phyloP scores from a whole-genome alignment of 2,113 vertebrate species.

The Hippoglossus stenolepis region DNA sequence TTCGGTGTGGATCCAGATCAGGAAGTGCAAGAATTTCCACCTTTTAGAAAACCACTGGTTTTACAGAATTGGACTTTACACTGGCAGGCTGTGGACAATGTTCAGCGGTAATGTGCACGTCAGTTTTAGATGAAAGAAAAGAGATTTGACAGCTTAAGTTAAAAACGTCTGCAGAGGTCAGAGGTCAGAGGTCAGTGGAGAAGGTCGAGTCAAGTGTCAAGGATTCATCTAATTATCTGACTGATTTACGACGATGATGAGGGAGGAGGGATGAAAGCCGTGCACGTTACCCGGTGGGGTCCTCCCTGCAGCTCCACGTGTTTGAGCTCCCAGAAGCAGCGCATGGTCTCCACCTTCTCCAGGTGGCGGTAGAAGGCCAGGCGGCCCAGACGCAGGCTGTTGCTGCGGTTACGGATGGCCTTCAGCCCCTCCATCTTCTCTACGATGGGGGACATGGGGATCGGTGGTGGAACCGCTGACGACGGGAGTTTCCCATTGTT shows the following conservation, averaged over 20 bases:
- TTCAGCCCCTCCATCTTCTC: constrained; percentile 86
- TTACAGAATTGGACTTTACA: too few relatives aligned
- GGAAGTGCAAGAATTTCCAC: too few relatives aligned
- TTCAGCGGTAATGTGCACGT: too few relatives aligned
- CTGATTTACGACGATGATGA: neutral
- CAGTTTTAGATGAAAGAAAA: too few relatives aligned
- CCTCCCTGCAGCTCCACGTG: constrained; percentile 71
- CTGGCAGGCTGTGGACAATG: too few relatives aligned
- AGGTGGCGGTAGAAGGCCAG: constrained; percentile 84
- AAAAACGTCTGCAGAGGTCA: too few relatives aligned
- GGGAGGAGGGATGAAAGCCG: neutral
- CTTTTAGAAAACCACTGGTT: too few relatives aligned
- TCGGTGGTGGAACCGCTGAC: constrained; percentile 50
- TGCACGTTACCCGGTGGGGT: constrained; percentile 62
- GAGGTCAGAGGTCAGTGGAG: neutral
- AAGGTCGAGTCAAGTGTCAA: constrained; percentile 7
- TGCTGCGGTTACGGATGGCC: constrained; percentile 79
- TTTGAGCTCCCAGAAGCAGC: constrained; percentile 87
- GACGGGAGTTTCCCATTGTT: constrained; percentile 51
- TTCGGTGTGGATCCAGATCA: too few relatives aligned
- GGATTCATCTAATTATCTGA: neutral
- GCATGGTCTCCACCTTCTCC: constrained; percentile 87
- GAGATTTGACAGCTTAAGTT: too few relatives aligned
- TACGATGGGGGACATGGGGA: constrained; percentile 69
- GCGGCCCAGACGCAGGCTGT: constrained; percentile 77